These are phyloP conservation scores for Actinemys pallida DNA, from an alignment of 2,113 vertebrate species.

Conservation along the genomic window DNA sequence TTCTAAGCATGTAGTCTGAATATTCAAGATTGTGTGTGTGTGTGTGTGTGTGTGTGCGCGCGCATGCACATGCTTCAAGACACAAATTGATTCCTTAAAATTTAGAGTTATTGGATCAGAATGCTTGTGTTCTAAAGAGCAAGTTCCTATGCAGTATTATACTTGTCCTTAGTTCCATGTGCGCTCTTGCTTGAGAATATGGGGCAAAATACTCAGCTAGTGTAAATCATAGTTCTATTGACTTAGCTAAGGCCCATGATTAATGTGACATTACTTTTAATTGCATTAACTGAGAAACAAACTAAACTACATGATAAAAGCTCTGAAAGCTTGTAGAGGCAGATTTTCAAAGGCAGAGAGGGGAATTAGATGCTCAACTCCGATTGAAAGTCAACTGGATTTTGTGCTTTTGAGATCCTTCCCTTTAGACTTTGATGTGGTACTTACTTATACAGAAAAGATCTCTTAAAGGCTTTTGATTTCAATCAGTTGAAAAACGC, in stretches of 20 bases:
- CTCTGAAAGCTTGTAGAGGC: neutral
- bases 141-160: neutral
- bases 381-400: neutral
- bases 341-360: neutral
- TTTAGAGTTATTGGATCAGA: neutral
- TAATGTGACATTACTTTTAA: conserved; percentile 18
- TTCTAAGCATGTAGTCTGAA: neutral
- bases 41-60: neutral
- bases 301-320: neutral
- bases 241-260: neutral
- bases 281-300: neutral
- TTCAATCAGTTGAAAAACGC: neutral
- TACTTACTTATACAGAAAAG: neutral
- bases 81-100: conserved; percentile 31
- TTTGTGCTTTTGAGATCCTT: conserved; percentile 5
- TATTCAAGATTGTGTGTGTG: neutral
- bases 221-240: neutral
- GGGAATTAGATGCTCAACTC: neutral
- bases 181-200: neutral
- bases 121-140: neutral
- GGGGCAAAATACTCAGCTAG: neutral
- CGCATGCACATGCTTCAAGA: neutral
- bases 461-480: conserved; percentile 18
- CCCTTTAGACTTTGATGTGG: neutral
- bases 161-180: neutral